Evolutionary conservation across 2,113 vertebrate species (phyloP).

Genomic region (Chaenocephalus aceratus): DNA sequence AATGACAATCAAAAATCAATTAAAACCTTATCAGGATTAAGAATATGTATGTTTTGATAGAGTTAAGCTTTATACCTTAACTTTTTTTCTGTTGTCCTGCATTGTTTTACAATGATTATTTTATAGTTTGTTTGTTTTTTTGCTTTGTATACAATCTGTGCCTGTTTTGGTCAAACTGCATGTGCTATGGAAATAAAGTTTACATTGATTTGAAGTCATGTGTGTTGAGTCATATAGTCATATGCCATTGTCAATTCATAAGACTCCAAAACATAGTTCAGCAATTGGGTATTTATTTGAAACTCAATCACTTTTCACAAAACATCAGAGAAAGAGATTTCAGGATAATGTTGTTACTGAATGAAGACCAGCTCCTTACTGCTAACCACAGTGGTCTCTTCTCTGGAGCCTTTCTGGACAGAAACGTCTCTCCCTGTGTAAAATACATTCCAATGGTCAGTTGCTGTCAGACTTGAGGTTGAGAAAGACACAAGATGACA

Average conservation of each 20-base stretch:
- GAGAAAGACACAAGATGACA: background rate
- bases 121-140: too few relatives aligned
- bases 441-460: constrained; percentile 20
- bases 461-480: background rate
- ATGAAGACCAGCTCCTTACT: constrained; percentile 52
- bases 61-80: too few relatives aligned
- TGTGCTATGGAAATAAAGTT: too few relatives aligned
- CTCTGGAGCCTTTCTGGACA: background rate
- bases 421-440: constrained; percentile 65
- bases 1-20: too few relatives aligned
- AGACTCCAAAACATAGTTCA: constrained; percentile 25
- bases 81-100: too few relatives aligned
- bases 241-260: background rate
- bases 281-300: constrained; percentile 55
- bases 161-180: too few relatives aligned
- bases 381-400: constrained; percentile 50
- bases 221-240: background rate
- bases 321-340: constrained; percentile 5
- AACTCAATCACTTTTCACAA: constrained; percentile 17
- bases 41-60: too few relatives aligned
- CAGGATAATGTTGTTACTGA: constrained; percentile 11
- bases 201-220: background rate
- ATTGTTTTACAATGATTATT: too few relatives aligned
- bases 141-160: too few relatives aligned
- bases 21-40: too few relatives aligned